Evolutionary conservation across 2,888 invertebrate species (phyloP), one percentile per base, ranked within the genome.

Genomic region (Mayetiola destructor): DNA sequence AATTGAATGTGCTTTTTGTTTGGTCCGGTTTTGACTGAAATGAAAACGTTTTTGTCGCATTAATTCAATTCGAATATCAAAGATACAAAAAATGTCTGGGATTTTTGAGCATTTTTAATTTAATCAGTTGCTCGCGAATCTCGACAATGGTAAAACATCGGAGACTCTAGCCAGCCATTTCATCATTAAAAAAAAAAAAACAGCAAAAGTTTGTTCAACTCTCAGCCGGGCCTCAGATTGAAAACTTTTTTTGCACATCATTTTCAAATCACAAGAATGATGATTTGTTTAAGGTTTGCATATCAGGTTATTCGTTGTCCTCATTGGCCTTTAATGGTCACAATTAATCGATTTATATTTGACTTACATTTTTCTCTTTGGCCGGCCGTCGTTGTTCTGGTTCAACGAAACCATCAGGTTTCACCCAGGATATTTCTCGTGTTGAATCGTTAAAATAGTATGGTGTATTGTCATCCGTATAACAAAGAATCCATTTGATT

Each of bases 11-110:
- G 18, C 59, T 27, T 36, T 3, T 55, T 20, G 21, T 9, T n/a
- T 8, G 20, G 3, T 70, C 63, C 77, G 76, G 62, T 78, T 77
- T 73, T 75, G 77, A 56, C 78, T 78, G 61, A 55, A 69, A 68
- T 59, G 59, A 61, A 61, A 29, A 58, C 40, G 23, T 32, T 21
- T 39, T 40, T 42, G 20, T 42, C 29, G 20, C 23, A n/a, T 48
- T 48, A 2, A 23, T 48, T 8, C 20, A 48, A 18, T 18, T 39
- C 14, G 16, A 40, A 16, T 40, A 6, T 40, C 40, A 32, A 32
- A 32, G 61, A 64, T 64, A 56, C 62, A 64, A 4, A 36, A 37
- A 37, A 37, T 37, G 37, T 12, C 12, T 9, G 12, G 32, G 12
- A 32, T 9, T 32, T 8, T 12, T 32, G 12, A 14, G 37, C 6